Evolutionary conservation across 1,140 invertebrate species (phyloP).

Genomic region (Luehdorfia chinensis): DNA sequence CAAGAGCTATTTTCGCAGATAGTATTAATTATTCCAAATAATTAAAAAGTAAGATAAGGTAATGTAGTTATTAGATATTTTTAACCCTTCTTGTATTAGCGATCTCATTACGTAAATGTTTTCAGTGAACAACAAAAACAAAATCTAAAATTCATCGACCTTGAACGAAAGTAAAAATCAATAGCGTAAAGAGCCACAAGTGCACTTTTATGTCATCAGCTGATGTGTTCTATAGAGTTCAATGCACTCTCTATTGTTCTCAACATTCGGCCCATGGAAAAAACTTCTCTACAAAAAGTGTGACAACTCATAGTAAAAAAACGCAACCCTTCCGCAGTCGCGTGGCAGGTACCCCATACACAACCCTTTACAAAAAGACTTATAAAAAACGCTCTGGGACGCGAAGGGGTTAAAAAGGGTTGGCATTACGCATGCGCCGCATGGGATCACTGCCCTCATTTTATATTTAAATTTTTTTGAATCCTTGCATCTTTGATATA

Average conservation of each 20-base stretch:
- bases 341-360: constrained; percentile 67
- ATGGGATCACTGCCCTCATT: constrained; percentile 65
- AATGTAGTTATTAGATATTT: no score
- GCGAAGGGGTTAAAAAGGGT: constrained; percentile 74
- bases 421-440: constrained; percentile 67
- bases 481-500: constrained; percentile 7
- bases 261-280: constrained; percentile 39
- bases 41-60: no score
- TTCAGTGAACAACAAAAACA: no score
- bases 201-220: constrained; percentile 70
- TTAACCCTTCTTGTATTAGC: no score
- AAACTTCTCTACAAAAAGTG: constrained; percentile 58
- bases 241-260: constrained; percentile 68
- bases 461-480: constrained; percentile 58
- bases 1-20: no score
- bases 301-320: constrained; percentile 61
- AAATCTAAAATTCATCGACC: constrained; percentile 39
- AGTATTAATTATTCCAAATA: no score
- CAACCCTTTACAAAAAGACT: constrained; percentile 71
- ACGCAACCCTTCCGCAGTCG: constrained; percentile 63
- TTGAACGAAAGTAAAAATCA: constrained; percentile 64
- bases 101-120: no score
- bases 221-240: constrained; percentile 68
- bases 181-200: constrained; percentile 56
- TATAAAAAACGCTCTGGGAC: constrained; percentile 70